phyloP scores from a whole-genome alignment of 2,888 invertebrate genomes.

The Mesoligia furuncula region DNA sequence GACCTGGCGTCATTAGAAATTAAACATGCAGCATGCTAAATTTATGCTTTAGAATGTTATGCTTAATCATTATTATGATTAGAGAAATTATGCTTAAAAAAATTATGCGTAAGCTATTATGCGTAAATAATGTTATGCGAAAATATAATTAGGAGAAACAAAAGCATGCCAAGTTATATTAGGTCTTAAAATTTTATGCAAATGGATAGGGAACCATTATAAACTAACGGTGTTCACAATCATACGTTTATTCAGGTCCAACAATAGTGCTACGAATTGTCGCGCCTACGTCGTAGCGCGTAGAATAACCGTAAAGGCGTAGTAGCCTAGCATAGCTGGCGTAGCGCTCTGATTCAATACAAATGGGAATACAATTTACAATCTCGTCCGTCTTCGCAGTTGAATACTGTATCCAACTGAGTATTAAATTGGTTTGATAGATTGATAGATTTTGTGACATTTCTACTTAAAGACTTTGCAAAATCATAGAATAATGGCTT shows the following conservation, averaged over 20 bases:
- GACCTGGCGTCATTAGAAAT: too few species aligned
- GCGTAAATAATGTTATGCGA: too few species aligned
- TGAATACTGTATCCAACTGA: not conserved
- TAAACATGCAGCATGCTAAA: too few species aligned
- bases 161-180: too few species aligned
- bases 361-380: conserved; percentile 5
- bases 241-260: not conserved
- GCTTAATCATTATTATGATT: too few species aligned
- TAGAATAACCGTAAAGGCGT: not conserved
- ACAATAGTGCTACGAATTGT: conserved; percentile 7
- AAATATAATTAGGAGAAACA: too few species aligned
- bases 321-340: not conserved
- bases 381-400: not conserved
- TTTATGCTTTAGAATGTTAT: too few species aligned
- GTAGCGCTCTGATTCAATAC: conserved; percentile 16
- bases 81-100: too few species aligned
- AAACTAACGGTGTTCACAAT: too few species aligned
- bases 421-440: not conserved
- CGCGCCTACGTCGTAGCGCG: conserved; percentile 22
- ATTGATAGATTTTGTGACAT: not conserved
- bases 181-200: too few species aligned
- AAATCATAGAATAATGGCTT: not conserved
- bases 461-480: not conserved
- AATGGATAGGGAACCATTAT: too few species aligned
- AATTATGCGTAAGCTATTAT: too few species aligned